These are phyloP conservation scores for Potorous gilbertii DNA, from an alignment of 2,797 vertebrate genomes.

Conservation along the genomic window DNA sequence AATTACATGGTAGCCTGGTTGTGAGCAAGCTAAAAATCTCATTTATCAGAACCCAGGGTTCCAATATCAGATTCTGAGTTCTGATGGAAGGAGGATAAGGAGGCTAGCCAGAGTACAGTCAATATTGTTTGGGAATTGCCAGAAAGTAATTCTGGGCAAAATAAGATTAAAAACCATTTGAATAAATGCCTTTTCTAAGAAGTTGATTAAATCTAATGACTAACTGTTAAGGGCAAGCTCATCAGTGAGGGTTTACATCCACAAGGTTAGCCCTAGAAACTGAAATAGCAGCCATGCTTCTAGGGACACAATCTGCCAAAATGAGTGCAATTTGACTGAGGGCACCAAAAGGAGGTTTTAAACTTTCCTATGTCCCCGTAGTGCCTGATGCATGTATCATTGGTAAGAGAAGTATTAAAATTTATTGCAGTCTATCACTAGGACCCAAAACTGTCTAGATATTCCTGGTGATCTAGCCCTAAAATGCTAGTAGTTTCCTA, in stretches of 20 bases:
- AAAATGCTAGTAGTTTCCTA: neutral
- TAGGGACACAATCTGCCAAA: neutral
- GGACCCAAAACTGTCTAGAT: neutral
- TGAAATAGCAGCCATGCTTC: neutral
- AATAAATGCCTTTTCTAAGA: neutral
- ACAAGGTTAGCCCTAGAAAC: neutral
- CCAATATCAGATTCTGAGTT: neutral
- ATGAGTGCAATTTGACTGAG: neutral
- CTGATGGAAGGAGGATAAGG: neutral
- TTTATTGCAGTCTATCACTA: neutral
- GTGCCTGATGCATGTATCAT: neutral
- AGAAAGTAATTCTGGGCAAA: neutral
- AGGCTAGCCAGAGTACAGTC: rapidly evolving
- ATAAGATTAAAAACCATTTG: neutral
- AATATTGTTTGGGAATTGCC: neutral
- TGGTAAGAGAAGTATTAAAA: neutral
- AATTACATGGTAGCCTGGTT: neutral
- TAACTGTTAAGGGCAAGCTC: neutral
- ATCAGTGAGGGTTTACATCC: neutral
- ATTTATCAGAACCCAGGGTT: neutral
- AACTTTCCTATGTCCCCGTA: neutral
- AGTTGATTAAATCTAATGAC: neutral
- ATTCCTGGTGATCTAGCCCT: neutral
- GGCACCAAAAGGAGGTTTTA: neutral
- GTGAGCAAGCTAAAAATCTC: neutral